These are phyloP conservation scores for Pocota personata DNA, from an alignment of 2,888 invertebrate genomes.

Conservation along the genomic window DNA sequence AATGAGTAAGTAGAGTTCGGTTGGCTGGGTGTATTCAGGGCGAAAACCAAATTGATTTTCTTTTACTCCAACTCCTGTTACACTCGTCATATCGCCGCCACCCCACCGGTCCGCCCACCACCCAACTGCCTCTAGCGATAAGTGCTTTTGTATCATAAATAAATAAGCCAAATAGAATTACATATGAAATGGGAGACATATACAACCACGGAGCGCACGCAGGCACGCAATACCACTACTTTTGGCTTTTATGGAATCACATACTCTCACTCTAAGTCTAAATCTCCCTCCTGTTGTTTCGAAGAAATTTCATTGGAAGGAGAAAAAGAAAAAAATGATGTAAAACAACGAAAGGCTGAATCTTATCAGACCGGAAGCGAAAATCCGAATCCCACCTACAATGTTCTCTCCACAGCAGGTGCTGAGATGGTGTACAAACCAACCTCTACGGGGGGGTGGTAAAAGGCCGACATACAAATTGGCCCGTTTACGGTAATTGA, in stretches of 20 bases:
- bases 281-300: background rate
- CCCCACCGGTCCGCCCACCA: background rate
- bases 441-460: background rate
- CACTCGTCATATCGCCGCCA: slow-evolving; percentile 21
- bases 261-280: slow-evolving; percentile 18
- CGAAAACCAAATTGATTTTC: slow-evolving; percentile 63
- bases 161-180: slow-evolving; percentile 71
- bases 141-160: slow-evolving; percentile 71
- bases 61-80: background rate
- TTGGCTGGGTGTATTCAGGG: slow-evolving; percentile 13
- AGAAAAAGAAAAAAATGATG: slow-evolving; percentile 21
- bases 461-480: slow-evolving; percentile 51
- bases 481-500: slow-evolving; percentile 63
- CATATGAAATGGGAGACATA: slow-evolving; percentile 61
- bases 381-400: slow-evolving; percentile 15
- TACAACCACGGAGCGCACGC: slow-evolving; percentile 31
- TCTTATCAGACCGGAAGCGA: slow-evolving; percentile 48
- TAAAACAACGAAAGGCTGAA: slow-evolving; percentile 50
- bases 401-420: background rate
- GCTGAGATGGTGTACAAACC: background rate
- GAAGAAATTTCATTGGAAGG: background rate
- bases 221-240: slow-evolving; percentile 46
- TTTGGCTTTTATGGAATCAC: slow-evolving; percentile 43
- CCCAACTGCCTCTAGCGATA: slow-evolving; percentile 54
- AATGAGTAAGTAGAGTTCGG: slow-evolving; percentile 47